Evolutionary conservation across 2,797 vertebrate genomes (phyloP).

Genomic region (Clarias platycephalus): DNA sequence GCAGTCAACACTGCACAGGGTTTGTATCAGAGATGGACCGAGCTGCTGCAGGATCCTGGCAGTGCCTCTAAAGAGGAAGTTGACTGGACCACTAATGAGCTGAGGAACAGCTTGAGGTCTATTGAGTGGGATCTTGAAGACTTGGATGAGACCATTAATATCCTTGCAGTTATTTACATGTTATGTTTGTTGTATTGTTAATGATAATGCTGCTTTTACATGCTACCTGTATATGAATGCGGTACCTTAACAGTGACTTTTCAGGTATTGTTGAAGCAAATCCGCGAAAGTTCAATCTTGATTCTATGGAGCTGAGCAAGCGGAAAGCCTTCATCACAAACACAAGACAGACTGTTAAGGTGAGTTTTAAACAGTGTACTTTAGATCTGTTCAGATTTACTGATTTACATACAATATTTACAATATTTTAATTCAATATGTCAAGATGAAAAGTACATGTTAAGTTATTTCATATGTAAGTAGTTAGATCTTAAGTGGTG

Average conservation of each 20-base stretch:
- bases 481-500: not conserved
- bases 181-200: not conserved
- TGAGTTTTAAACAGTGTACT: conserved; percentile 62
- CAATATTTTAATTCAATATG: not conserved
- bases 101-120: conserved; percentile 94
- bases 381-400: not conserved
- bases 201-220: not conserved
- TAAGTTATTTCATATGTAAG: not conserved
- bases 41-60: conserved; percentile 84
- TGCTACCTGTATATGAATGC: not conserved
- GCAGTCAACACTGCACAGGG: conserved; percentile 92
- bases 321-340: conserved; percentile 93
- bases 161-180: conserved; percentile 74
- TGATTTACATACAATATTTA: not conserved
- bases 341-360: conserved; percentile 89
- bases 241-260: conserved; percentile 55
- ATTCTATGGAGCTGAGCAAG: conserved; percentile 84
- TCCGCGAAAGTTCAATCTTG: conserved; percentile 96
- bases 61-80: conserved; percentile 89
- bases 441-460: not conserved
- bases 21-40: conserved; percentile 91
- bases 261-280: conserved; percentile 92
- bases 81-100: conserved; percentile 97
- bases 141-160: conserved; percentile 98
- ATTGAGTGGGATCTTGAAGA: conserved; percentile 99